These are phyloP conservation scores for Leptopilina clavipes DNA, from an alignment of 1,140 invertebrate genomes.

Conservation along the genomic window DNA sequence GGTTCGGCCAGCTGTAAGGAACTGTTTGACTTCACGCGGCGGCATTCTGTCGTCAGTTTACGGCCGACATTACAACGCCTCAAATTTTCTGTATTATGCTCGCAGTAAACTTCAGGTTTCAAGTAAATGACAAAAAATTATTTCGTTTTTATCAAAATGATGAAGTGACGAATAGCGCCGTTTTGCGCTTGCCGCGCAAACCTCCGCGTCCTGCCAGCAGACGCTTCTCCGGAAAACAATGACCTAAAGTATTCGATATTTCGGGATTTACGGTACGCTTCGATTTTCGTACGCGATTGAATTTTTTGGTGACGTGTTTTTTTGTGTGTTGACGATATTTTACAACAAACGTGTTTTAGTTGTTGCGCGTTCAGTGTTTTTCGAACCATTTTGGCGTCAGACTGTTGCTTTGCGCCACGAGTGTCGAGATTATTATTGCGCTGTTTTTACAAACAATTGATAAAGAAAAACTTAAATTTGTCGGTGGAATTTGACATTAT, in stretches of 20 bases:
- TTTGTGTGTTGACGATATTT: slow-evolving; percentile 5
- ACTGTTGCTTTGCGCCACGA: slow-evolving; percentile 4
- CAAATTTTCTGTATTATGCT: slow-evolving; percentile 45
- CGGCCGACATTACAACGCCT: not conserved
- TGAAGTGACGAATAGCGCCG: slow-evolving; percentile 60
- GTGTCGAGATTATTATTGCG: not conserved
- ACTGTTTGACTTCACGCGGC: not conserved
- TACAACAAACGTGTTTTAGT: not conserved
- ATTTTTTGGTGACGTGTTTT: not conserved
- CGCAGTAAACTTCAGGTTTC: slow-evolving; percentile 27
- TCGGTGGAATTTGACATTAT: not conserved
- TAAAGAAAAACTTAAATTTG: not conserved
- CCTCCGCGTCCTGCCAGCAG: slow-evolving; percentile 52
- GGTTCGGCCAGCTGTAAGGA: slow-evolving; percentile 69
- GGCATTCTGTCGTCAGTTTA: not conserved
- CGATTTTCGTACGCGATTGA: not conserved
- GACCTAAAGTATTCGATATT: not conserved
- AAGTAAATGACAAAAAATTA: slow-evolving; percentile 40
- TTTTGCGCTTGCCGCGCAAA: slow-evolving; percentile 56
- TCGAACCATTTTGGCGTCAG: not conserved
- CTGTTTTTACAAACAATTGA: slow-evolving; percentile 1
- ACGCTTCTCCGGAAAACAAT: not conserved
- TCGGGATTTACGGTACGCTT: not conserved
- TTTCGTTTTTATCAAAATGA: slow-evolving; percentile 35
- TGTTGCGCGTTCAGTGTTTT: not conserved